Evolutionary conservation across 2,888 invertebrate genomes (phyloP), one percentile per base, ranked within the genome.

Genomic region (Lithodes maja): DNA sequence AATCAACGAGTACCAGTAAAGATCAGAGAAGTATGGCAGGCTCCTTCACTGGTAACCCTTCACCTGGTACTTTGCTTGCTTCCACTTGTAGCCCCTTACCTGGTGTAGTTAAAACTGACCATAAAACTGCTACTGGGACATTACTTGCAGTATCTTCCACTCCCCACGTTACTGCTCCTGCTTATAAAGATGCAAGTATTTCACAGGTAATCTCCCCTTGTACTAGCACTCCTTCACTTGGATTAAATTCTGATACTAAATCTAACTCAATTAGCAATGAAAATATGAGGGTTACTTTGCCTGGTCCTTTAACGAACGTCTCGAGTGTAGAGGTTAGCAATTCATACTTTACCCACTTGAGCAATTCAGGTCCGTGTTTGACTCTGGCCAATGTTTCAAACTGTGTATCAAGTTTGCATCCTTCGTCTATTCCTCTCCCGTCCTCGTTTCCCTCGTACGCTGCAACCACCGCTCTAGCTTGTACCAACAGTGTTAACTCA

Each of bases 301-400:
- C 83, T 53, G 12, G 52, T 33, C 54, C 75, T 55, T 54, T 75
- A 33, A n/a, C 75, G 33, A 75, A 33, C 50, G n/a, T 55, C 33
- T 53, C 54, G 5, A 5, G 75, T 49, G 15, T 75, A 74, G 83
- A 33, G 9, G 54, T 52, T 54, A 53, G 50, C 52, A 68, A 33
- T 33, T 33, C 33, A 9, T 52, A 52, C 83, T 68, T 17, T 83
- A 54, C 54, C 83, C 49, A 68, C 53, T 68, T 68, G 75, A 83
- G 33, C 15, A 53, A 52, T 82, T 68, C 68, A 68, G 33, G 33
- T 15, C 49, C 12, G 52, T n/a, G 75, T 5, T 50, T 33, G 74
- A 54, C 83, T 12, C 33, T 49, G 54, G n/a, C 71, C 49, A 75
- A 75, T 54, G 75, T 83, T 17, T 75, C 83, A n/a, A 83, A 55